These are phyloP conservation scores for Crocallis elinguaria DNA, from an alignment of 2,888 invertebrate genomes.

Conservation along the genomic window DNA sequence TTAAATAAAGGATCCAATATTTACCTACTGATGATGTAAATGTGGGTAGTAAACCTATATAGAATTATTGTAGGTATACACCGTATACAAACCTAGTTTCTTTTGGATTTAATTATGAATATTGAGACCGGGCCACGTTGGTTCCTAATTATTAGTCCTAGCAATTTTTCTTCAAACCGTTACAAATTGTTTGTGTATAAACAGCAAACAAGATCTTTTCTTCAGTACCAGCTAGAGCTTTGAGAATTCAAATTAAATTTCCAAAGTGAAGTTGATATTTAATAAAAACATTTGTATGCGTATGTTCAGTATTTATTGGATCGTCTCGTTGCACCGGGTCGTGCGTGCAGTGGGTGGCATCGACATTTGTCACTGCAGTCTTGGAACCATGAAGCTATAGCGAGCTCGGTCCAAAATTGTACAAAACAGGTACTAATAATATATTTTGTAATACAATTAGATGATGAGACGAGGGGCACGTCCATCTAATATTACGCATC, in stretches of 20 bases:
- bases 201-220: no score
- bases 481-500: no score
- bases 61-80: no score
- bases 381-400: slow-evolving; percentile 40
- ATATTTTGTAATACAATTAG: neutral
- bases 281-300: slow-evolving; percentile 53
- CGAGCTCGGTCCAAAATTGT: slow-evolving; percentile 26
- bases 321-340: slow-evolving; percentile 54
- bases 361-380: slow-evolving; percentile 73
- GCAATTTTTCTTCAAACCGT: no score
- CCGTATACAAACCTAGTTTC: no score
- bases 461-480: no score
- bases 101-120: no score
- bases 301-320: slow-evolving; percentile 69
- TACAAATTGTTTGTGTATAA: no score
- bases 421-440: neutral
- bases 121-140: no score
- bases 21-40: neutral
- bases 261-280: slow-evolving; percentile 20
- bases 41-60: neutral
- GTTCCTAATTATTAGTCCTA: no score
- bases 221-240: neutral
- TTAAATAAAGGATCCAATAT: slow-evolving; percentile 17
- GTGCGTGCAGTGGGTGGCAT: slow-evolving; percentile 78
- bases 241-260: neutral